Evolutionary conservation across 2,113 vertebrate genomes (phyloP), one percentile per base, ranked within the genome.

Genomic region (Chlorocebus sabaeus): DNA sequence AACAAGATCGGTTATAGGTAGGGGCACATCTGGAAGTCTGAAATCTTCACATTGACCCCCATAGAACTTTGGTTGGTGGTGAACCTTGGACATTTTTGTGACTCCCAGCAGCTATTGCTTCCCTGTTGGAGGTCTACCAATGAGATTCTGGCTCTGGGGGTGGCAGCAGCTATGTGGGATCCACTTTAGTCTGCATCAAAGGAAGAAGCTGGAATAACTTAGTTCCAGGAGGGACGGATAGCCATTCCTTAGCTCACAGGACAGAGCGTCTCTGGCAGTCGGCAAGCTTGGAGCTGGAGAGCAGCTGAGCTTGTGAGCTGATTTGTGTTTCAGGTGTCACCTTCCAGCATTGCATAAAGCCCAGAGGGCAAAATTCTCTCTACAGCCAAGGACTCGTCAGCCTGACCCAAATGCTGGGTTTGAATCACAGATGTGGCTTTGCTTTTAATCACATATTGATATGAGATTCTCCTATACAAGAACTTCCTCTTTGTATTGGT

Each of bases 351-450:
- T 32, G 20, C 43, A 20, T 0, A 27, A 89, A 73, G 2, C 48
- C 68, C n/a, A 27, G 35, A 43, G 45, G 25, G 35, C 1, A 70
- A 68, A 52, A 25, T 9, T 27, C 43, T 38, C 1, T 0, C 23
- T 43, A 2, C 10, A 30, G 38, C 3, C 0, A 35, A 35, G 25
- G 5, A 8, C 3, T 73, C 30, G 6, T 6, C 9, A 23, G 20
- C n/a, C 59, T 43, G 48, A 22, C 16, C 16, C 2, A 3, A 20
- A 43, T 0, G 18, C 12, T 52, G 5, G 6, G 11, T 82, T 85
- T 73, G 10, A 55, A 4, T 9, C 48, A 12, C 84, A 93, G 32
- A 32, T 11, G 4, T 16, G 35, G 45, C 43, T 52, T 67, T 73
- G 20, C 6, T 76, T 50, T 30, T 83, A 32, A 48, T 75, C 22